These are phyloP conservation scores for Platalea minor DNA, from an alignment of 2,797 vertebrate genomes.

Conservation along the genomic window DNA sequence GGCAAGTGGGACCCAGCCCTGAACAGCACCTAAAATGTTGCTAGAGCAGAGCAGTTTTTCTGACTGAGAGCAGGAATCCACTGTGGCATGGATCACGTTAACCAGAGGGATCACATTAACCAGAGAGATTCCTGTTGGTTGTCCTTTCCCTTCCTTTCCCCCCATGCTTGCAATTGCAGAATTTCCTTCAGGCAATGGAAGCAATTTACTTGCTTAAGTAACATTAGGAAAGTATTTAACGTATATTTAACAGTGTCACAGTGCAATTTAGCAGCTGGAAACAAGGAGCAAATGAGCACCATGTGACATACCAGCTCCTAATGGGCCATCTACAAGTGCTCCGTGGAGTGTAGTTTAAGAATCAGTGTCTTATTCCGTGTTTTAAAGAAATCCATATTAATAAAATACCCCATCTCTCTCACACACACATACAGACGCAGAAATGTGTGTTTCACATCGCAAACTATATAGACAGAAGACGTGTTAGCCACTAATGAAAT, in stretches of 20 bases:
- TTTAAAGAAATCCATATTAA: conserved; percentile 7
- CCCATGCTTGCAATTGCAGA: not conserved
- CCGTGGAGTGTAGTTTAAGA: not conserved
- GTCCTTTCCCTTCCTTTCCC: not conserved
- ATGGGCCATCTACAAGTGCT: conserved; percentile 27
- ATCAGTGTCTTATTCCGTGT: not conserved
- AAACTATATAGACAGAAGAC: not conserved
- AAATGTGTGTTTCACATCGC: not conserved
- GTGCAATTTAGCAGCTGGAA: conserved; percentile 67
- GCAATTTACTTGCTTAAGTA: conserved; percentile 62
- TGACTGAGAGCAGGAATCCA: not conserved
- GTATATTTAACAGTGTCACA: conserved; percentile 60
- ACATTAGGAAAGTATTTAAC: conserved; percentile 60
- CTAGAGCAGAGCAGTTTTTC: not conserved
- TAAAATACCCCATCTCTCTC: not conserved
- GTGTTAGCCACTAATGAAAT: conserved; percentile 24
- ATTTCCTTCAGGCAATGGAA: conserved; percentile 48
- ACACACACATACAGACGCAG: not conserved
- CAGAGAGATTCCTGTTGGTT: not conserved
- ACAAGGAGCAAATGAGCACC: conserved; percentile 59
- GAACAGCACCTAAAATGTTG: not conserved
- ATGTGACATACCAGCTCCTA: conserved; percentile 39
- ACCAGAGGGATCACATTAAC: not conserved
- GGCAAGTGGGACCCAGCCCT: not conserved
- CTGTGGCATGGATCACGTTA: not conserved